phyloP scores from a whole-genome alignment of 2,113 vertebrate species.

The Scatophagus argus region DNA sequence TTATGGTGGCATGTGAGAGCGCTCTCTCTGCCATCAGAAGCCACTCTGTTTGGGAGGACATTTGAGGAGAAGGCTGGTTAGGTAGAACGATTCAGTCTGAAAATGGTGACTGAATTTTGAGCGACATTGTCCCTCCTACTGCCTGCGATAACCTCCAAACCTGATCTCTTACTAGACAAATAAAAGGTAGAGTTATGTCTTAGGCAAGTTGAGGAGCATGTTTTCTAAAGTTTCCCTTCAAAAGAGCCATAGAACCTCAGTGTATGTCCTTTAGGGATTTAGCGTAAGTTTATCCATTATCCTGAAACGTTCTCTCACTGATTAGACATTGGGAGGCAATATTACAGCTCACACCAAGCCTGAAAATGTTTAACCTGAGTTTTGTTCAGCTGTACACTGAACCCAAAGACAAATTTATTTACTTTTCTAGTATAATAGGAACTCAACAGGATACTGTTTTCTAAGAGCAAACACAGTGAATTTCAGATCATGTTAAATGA shows the following conservation, averaged over 20 bases:
- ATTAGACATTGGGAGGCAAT: neutral
- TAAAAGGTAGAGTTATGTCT: neutral
- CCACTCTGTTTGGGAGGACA: slow-evolving; percentile 4
- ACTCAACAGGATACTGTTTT: neutral
- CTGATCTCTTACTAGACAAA: neutral
- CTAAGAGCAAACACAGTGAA: neutral
- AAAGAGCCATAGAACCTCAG: neutral
- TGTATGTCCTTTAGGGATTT: neutral
- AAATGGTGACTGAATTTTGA: neutral
- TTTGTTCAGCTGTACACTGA: neutral
- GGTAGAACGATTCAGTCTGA: neutral
- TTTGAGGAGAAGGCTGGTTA: slow-evolving; percentile 4
- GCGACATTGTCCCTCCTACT: neutral
- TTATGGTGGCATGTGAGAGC: slow-evolving; percentile 30
- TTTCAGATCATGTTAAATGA: neutral
- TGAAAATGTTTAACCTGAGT: neutral
- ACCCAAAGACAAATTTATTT: neutral
- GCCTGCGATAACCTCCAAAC: slow-evolving; percentile 2
- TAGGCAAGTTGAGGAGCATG: neutral
- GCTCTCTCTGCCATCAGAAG: slow-evolving; percentile 22
- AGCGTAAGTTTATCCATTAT: neutral
- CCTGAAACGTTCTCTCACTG: neutral
- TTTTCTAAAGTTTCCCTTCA: neutral
- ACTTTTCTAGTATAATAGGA: neutral
- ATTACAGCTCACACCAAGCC: neutral